These are phyloP conservation scores for Aporrectodea caliginosa DNA, from an alignment of 1,140 invertebrate genomes.

Conservation along the genomic window DNA sequence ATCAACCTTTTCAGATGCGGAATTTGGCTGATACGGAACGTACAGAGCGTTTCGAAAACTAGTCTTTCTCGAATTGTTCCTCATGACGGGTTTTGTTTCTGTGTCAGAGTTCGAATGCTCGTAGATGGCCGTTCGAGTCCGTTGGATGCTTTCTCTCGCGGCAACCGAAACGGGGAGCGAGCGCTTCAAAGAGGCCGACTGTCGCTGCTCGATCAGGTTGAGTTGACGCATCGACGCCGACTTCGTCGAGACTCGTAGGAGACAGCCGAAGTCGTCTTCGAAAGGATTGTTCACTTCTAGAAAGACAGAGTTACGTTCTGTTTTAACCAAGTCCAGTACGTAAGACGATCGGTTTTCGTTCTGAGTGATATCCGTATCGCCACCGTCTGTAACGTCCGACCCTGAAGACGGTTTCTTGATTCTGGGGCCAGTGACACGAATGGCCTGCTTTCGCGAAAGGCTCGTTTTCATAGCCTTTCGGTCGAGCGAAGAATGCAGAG, in stretches of 20 bases:
- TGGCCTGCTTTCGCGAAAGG: background rate
- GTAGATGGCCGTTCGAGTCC: background rate
- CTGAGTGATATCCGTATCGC: no score
- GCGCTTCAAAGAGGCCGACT: background rate
- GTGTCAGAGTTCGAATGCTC: no score
- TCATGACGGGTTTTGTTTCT: no score
- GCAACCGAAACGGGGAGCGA: background rate
- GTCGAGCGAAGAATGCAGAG: background rate
- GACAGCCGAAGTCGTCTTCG: background rate
- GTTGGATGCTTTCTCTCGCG: background rate
- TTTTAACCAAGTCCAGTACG: background rate
- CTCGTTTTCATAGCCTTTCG: background rate
- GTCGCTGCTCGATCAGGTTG: background rate
- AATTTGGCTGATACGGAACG: no score
- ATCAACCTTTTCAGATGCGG: no score
- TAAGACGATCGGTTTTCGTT: background rate
- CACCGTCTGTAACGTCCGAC: background rate
- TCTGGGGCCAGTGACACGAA: background rate
- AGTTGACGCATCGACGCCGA: background rate
- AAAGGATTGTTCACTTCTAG: background rate
- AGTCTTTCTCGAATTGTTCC: no score
- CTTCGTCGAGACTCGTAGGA: background rate
- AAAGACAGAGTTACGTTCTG: background rate
- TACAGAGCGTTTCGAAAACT: no score
- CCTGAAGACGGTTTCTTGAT: background rate